These are phyloP conservation scores for Eidolon dupreanum DNA, from an alignment of 2,797 vertebrate species.

Conservation along the genomic window DNA sequence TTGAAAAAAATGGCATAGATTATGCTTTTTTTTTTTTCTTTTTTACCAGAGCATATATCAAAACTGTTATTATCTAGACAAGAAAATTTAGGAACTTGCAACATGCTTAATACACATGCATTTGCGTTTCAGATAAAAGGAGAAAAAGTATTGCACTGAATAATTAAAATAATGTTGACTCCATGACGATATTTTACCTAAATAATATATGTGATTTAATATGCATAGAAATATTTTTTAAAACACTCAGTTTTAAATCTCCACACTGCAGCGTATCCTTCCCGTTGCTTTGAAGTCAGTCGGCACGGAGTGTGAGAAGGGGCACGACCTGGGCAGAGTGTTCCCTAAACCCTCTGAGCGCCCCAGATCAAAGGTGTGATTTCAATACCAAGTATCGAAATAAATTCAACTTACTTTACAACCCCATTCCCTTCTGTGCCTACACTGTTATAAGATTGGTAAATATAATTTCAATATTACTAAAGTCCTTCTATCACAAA, in stretches of 20 bases:
- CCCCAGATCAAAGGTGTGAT: slow-evolving; percentile 29
- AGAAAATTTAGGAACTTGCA: background rate
- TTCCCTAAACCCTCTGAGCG: background rate
- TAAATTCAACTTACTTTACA: background rate
- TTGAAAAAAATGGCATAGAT: background rate
- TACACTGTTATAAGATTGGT: background rate
- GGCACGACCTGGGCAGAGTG: background rate
- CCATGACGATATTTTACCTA: background rate
- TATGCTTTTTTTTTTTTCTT: background rate
- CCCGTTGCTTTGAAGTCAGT: slow-evolving; percentile 14
- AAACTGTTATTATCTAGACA: background rate
- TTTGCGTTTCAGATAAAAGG: background rate
- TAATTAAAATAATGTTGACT: background rate
- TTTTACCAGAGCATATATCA: background rate
- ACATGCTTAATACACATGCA: background rate
- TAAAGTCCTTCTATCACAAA: background rate
- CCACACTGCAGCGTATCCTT: background rate
- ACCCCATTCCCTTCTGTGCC: background rate
- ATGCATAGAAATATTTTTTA: background rate
- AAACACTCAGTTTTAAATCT: background rate
- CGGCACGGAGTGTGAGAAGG: background rate
- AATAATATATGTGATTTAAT: background rate
- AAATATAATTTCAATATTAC: background rate
- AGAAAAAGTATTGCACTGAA: background rate
- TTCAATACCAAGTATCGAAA: slow-evolving; percentile 46